Percentiles rank a stretch among this genome's conserved stretches.
phyloP scores from a whole-genome alignment of 2,113 vertebrate species.

The Entelurus aequoreus region DNA sequence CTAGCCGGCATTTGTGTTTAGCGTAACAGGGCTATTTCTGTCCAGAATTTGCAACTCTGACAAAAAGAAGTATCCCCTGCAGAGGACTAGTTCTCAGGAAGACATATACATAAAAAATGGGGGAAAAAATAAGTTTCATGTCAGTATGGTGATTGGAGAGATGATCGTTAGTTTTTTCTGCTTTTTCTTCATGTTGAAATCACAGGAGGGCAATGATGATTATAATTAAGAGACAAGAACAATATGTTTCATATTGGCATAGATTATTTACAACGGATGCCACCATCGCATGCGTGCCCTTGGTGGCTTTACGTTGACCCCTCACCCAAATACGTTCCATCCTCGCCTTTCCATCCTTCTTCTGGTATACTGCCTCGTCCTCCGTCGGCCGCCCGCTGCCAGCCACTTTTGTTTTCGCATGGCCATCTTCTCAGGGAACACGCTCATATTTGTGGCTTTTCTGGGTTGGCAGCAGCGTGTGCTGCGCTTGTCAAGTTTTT shows the following conservation, averaged over 20 bases:
- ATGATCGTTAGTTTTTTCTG: no score
- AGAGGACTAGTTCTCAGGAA: no score
- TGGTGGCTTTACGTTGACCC: conserved; percentile 60
- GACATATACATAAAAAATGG: no score
- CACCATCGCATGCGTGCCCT: conserved; percentile 2
- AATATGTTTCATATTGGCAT: conserved; percentile 22
- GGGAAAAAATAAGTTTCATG: no score
- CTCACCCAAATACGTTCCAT: conserved; percentile 71
- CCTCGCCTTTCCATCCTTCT: conserved; percentile 50
- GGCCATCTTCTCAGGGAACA: conserved; percentile 71
- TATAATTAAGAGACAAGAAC: conserved; percentile 1
- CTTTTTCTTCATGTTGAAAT: no score
- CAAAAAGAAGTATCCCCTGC: no score
- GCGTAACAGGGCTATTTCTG: no score
- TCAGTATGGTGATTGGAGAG: no score
- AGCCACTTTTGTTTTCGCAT: conserved; percentile 71
- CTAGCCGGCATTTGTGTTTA: no score
- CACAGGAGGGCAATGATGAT: background rate
- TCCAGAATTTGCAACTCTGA: no score
- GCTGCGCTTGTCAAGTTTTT: conserved; percentile 60
- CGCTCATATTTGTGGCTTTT: conserved; percentile 73
- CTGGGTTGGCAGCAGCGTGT: conserved; percentile 63
- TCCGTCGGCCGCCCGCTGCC: conserved; percentile 56
- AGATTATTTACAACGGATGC: conserved; percentile 43
- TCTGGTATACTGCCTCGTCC: conserved; percentile 40